Evolutionary conservation across 2,113 vertebrate species (phyloP).

Genomic region (Anoplopoma fimbria): DNA sequence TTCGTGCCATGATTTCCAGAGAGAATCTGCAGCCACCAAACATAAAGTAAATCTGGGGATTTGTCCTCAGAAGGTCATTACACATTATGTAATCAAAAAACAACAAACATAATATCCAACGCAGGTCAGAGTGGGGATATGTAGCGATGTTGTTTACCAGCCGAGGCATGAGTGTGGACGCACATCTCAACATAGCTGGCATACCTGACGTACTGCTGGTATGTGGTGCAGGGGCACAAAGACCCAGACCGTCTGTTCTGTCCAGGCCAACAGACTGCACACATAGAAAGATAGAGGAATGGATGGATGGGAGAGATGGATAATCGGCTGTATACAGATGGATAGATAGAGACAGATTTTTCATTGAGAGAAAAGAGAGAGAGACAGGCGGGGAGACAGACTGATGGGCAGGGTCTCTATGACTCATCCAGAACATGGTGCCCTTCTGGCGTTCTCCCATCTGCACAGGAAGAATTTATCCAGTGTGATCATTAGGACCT

Average conservation of each 20-base stretch:
- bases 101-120: conserved; percentile 37
- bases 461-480: conserved; percentile 65
- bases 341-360: conserved; percentile 22
- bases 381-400: neutral
- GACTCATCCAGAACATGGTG: conserved; percentile 74
- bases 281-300: too few relatives aligned
- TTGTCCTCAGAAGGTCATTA: conserved; percentile 60
- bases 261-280: neutral
- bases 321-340: neutral
- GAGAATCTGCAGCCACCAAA: conserved; percentile 30
- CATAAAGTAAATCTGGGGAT: conserved; percentile 66
- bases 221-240: conserved; percentile 27
- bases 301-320: neutral
- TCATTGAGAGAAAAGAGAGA: conserved; percentile 43
- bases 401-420: conserved; percentile 54
- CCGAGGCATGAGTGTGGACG: conserved; percentile 52
- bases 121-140: neutral
- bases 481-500: conserved; percentile 5
- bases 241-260: neutral
- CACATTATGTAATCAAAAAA: conserved; percentile 62
- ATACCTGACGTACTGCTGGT: conserved; percentile 66
- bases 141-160: conserved; percentile 25
- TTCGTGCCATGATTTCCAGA: neutral
- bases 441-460: conserved; percentile 56
- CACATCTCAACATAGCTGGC: conserved; percentile 62